Percentiles rank a stretch among this genome's conserved stretches.
phyloP scores from a whole-genome alignment of 2,113 vertebrate genomes.

The Anhinga anhinga region DNA sequence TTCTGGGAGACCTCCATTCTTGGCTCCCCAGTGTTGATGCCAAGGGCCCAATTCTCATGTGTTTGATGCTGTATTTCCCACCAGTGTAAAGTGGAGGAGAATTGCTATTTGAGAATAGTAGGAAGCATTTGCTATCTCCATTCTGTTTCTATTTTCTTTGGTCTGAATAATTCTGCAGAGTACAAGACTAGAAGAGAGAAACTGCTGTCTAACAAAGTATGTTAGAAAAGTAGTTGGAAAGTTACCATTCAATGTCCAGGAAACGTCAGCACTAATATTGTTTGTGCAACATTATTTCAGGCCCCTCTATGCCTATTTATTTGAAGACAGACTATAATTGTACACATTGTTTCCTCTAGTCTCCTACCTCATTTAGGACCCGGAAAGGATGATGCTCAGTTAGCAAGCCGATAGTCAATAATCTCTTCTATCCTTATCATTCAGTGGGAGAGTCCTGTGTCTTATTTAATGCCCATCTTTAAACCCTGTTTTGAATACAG shows the following conservation, averaged over 20 bases:
- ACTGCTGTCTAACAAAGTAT: neutral
- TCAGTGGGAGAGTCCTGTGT: neutral
- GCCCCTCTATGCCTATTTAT: neutral
- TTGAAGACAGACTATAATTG: neutral
- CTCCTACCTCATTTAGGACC: neutral
- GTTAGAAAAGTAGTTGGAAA: neutral
- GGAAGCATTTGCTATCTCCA: neutral
- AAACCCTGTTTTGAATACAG: neutral
- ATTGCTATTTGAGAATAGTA: neutral
- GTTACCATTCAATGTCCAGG: neutral
- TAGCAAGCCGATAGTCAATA: neutral
- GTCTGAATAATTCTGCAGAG: neutral
- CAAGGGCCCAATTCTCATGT: neutral
- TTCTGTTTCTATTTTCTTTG: constrained; percentile 3
- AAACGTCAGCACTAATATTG: neutral
- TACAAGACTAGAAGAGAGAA: neutral
- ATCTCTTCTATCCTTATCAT: neutral
- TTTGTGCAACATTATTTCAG: neutral
- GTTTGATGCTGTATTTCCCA: neutral
- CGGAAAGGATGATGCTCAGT: neutral
- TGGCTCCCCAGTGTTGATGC: neutral
- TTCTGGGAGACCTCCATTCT: neutral
- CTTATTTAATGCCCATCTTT: neutral
- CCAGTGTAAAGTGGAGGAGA: neutral
- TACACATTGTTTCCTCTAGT: neutral